Percentiles rank a stretch among this genome's conserved stretches.
These are phyloP conservation scores for Tenthredo distinguenda DNA, from an alignment of 2,888 invertebrate genomes.

Conservation along the genomic window DNA sequence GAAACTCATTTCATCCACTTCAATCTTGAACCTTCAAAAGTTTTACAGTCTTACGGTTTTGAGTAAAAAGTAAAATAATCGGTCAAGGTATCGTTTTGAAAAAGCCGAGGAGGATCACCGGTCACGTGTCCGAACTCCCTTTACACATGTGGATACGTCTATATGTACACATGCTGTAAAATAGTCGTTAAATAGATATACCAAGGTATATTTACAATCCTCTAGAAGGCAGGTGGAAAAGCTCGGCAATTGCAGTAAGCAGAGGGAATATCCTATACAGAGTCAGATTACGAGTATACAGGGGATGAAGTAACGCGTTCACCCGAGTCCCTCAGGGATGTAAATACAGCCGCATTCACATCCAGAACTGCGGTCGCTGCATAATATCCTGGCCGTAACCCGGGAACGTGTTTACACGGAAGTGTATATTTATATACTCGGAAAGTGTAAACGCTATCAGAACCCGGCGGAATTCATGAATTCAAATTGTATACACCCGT, in stretches of 20 bases:
- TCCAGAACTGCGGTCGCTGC: constrained; percentile 21
- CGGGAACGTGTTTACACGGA: not conserved
- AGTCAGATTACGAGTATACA: constrained; percentile 11
- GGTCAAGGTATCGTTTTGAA: too few species aligned
- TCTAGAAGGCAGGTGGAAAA: constrained; percentile 2
- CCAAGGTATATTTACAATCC: not conserved
- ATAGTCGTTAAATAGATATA: not conserved
- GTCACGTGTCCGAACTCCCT: too few species aligned
- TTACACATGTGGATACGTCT: too few species aligned
- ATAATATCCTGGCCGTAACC: constrained; percentile 18
- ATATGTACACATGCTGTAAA: not conserved
- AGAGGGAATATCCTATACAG: not conserved
- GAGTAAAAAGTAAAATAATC: too few species aligned
- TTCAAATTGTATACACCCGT: not conserved
- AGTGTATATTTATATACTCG: constrained; percentile 10
- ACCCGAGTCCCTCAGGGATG: constrained; percentile 24
- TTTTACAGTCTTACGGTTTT: too few species aligned
- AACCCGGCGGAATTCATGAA: not conserved
- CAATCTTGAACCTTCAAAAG: too few species aligned
- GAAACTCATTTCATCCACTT: too few species aligned
- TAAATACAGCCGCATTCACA: constrained; percentile 31
- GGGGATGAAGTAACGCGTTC: constrained; percentile 30
- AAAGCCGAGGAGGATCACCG: too few species aligned
- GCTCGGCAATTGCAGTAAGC: not conserved
- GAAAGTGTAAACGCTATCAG: constrained; percentile 3